Percentiles rank a stretch among this genome's conserved stretches.
Evolutionary conservation across 2,113 vertebrate species (phyloP).

Genomic region (Laticauda laticaudata): DNA sequence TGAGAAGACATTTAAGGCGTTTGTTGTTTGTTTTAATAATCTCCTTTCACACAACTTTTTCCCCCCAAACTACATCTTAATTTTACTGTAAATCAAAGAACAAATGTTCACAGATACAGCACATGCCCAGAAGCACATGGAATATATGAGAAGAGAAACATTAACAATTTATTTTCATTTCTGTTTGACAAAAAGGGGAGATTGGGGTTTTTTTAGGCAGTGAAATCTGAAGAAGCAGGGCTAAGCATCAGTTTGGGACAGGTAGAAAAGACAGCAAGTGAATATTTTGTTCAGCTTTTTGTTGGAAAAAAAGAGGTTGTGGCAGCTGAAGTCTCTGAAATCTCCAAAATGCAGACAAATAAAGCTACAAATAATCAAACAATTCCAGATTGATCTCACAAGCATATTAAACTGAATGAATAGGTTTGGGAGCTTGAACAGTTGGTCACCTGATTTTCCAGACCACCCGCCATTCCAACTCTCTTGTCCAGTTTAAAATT

Average conservation of each 20-base stretch:
- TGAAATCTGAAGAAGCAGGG: not conserved
- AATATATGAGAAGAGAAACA: not conserved
- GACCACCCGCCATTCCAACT: not conserved
- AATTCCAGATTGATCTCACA: not conserved
- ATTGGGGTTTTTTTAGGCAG: not conserved
- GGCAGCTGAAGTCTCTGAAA: not conserved
- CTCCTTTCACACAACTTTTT: not conserved
- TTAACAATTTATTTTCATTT: not conserved
- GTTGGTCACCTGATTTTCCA: not conserved
- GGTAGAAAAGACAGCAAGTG: not conserved
- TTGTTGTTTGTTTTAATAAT: not conserved
- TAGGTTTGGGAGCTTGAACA: not conserved
- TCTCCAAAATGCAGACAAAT: not conserved
- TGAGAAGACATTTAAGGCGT: not conserved
- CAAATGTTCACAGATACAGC: not conserved
- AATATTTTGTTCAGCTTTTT: not conserved
- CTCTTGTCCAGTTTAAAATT: not conserved
- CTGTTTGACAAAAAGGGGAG: not conserved
- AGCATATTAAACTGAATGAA: not conserved
- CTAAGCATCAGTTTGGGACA: not conserved
- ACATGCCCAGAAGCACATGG: not conserved
- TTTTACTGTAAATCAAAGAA: not conserved
- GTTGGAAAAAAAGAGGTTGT: not conserved
- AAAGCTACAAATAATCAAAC: not conserved
- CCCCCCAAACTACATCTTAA: not conserved